Base-by-base conservation (phyloP, 2,113 vertebrate genomes). In the Gallinago jamesoni region DNA sequence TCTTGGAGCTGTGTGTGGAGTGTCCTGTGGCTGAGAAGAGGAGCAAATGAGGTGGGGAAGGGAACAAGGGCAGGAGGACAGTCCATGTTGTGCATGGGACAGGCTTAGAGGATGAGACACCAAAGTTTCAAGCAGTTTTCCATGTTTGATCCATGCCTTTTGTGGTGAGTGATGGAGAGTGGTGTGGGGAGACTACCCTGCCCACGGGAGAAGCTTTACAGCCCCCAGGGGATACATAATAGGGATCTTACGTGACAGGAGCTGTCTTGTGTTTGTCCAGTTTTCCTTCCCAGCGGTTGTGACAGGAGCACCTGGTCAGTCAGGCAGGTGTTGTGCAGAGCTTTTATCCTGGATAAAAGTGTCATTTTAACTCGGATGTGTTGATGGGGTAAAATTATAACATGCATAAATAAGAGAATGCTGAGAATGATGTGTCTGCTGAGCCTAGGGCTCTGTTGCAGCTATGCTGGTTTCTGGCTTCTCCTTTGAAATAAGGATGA, bases 1-100 rank as follows among this genome's bases (percentile, higher is more conserved):
- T 27, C 18, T 53, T 0, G 2, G 52, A 76, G 41, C 25, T 0
- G 78, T 35, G 60, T 0, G 1, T 0, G 2, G 31, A 14, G 24
- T 2, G 0, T 53, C 50, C 14, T 53, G 31, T 1, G 0, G 56
- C 62, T 16, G 33, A 45, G 55, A 25, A 70, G 53, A 64, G 16
- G 82, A 57, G 39, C 12, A 19, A 47, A 20, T 0, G 0, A 0
- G 22, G 9, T 56, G 39, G 33, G 56, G 64, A 23, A 17, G 48
- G 43, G 60, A 28, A 41, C 30, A 28, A 50, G 47, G n/a, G 5
- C 1, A 4, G 37, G 24, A 75, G 37, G 68, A 25, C 2, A 1
- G 17, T 19, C 37, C 7, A 3, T n/a, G 12, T 48, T 24, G 22
- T 52, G 27, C 4, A 1, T 6, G 57, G n/a, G 69, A 14, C 30